Percentiles rank a stretch among this genome's conserved stretches.
Conservation (phyloP, 2,888 invertebrate genomes). For the Acleris laterana region DNA sequence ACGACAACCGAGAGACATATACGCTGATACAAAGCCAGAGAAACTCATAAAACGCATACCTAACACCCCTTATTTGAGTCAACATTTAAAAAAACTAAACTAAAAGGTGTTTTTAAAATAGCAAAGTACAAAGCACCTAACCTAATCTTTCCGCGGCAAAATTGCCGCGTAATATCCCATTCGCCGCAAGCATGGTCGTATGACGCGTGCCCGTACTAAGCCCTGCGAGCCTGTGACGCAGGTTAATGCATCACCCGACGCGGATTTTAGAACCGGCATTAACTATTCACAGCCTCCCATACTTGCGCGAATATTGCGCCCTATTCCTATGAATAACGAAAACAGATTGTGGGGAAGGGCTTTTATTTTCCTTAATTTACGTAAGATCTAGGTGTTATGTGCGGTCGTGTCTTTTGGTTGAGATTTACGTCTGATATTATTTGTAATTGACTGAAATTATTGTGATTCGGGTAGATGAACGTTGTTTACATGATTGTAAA, state of each 20-base stretch:
- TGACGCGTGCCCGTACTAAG: conserved; percentile 58
- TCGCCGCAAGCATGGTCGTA: conserved; percentile 40
- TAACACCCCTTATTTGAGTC: no score
- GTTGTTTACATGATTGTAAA: no score
- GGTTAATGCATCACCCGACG: conserved; percentile 69
- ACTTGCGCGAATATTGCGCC: conserved; percentile 41
- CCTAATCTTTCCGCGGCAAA: not conserved
- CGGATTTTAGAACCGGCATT: conserved; percentile 69
- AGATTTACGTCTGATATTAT: no score
- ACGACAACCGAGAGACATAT: no score
- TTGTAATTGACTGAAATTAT: no score
- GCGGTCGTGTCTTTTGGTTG: no score
- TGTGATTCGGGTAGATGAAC: no score
- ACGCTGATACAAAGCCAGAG: no score
- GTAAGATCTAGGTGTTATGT: not conserved
- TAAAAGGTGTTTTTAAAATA: no score
- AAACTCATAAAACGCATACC: no score
- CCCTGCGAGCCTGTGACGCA: conserved; percentile 67
- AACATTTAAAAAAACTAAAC: no score
- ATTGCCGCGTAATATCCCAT: not conserved
- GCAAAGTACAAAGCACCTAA: no score
- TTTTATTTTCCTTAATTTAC: conserved; percentile 15
- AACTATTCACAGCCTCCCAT: conserved; percentile 64
- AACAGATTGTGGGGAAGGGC: conserved; percentile 24
- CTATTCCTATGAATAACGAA: conserved; percentile 36